These are phyloP conservation scores for Danio jaintianensis DNA, from an alignment of 2,797 vertebrate species.

Conservation along the genomic window DNA sequence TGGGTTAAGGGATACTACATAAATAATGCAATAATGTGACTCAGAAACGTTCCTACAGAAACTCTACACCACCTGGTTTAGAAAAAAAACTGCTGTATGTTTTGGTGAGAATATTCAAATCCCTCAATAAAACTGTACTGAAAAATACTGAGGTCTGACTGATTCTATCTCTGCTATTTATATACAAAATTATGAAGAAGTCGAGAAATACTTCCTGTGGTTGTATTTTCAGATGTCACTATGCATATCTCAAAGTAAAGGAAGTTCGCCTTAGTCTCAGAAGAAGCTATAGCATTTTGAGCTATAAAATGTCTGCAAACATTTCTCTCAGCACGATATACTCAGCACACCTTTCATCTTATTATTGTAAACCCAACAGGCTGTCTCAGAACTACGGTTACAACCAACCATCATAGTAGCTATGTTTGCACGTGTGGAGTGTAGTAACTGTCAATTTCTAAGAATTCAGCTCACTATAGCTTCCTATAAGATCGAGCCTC, in stretches of 20 bases:
- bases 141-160: background rate
- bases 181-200: conserved; percentile 32
- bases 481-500: conserved; percentile 10
- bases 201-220: conserved; percentile 47
- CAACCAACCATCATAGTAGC: conserved; percentile 15
- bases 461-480: conserved; percentile 13
- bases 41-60: background rate
- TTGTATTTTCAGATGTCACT: conserved; percentile 40
- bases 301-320: background rate
- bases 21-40: conserved; percentile 15
- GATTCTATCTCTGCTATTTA: background rate
- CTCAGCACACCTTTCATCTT: conserved; percentile 27
- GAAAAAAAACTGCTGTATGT: background rate
- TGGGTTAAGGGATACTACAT: background rate
- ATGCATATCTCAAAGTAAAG: conserved; percentile 37
- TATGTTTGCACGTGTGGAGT: background rate
- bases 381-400: conserved; percentile 15
- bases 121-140: background rate
- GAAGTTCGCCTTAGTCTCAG: conserved; percentile 34
- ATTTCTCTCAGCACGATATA: conserved; percentile 26
- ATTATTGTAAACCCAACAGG: conserved; percentile 41
- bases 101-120: conserved; percentile 1
- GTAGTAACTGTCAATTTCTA: conserved; percentile 37
- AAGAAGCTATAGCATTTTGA: conserved; percentile 15
- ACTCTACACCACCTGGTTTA: background rate